Base-by-base conservation (phyloP, 1,140 invertebrate genomes). In the Phocides pigmalion region DNA sequence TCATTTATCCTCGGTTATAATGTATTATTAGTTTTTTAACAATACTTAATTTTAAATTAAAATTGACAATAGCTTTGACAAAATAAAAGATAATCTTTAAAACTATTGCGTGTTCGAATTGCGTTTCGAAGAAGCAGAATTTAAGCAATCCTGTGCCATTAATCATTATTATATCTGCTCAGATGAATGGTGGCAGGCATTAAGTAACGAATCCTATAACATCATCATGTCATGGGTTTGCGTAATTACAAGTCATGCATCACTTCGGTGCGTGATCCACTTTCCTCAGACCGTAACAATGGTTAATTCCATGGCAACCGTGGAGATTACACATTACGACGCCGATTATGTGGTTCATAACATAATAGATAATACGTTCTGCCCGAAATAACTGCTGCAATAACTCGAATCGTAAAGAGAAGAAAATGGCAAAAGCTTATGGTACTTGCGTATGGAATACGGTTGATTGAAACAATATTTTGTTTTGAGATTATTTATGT, bases 311-410 rank as follows among this genome's bases (percentile, higher is more conserved):
- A 64, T 58, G 56, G 49, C 42, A 39, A 46, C 64, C 62, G 61
- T 67, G 41, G 65, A 62, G 61, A 68, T 71, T 62, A 67, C 50
- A 28, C 28, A 35, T 61, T 47, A 37, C 28, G n/a, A 9, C 46
- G 17, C 2, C 17, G 20, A 28, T 28, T 28, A 28, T 6, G 39
- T 46, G 28, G 25, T 47, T 8, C 16, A 17, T 37, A 59, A 42
- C n/a, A 53, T 61, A 65, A 68, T 39, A 53, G 70, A 72, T 72
- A 66, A 68, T 72, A 46, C 19, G 72, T 69, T 71, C 58, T 53
- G 56, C 37, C 56, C 56, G 66, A 62, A 66, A 71, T 61, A 51
- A 35, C 39, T 32, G 19, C 15, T 53, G 58, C 49, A 66, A 37
- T 59, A 61, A 46, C 64, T 9, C 32, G n/a, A n/a, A 51, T 28